Conservation (phyloP, 2,113 vertebrate genomes). For the Candoia aspera region DNA sequence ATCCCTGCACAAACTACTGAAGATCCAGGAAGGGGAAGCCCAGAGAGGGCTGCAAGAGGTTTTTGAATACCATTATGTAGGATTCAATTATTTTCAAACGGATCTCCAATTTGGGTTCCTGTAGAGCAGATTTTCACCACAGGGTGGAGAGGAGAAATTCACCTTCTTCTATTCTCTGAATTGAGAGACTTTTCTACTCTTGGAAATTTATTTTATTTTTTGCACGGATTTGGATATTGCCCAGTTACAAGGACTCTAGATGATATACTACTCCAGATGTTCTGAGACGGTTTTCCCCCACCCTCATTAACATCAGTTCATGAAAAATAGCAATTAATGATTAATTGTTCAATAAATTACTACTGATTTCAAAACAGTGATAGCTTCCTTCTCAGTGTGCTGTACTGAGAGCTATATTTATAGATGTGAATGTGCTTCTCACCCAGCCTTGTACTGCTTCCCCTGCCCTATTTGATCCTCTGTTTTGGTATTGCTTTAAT, state of each 20-base stretch:
- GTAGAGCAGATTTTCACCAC: not conserved
- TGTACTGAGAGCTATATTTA: not conserved
- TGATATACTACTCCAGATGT: not conserved
- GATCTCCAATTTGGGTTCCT: not conserved
- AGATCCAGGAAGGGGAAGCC: not conserved
- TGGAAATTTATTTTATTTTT: not conserved
- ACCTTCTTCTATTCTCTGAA: not conserved
- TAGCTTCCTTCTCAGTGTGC: not conserved
- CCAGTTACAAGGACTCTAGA: not conserved
- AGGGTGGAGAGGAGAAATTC: not conserved
- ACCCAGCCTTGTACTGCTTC: not conserved
- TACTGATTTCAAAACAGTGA: not conserved
- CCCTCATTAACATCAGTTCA: not conserved
- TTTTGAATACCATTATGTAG: not conserved
- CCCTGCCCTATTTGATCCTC: not conserved
- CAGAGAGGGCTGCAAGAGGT: not conserved
- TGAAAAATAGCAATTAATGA: not conserved
- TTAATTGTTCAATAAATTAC: not conserved
- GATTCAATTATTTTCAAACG: not conserved
- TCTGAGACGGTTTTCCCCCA: not conserved
- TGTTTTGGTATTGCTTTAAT: not conserved
- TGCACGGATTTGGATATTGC: not conserved
- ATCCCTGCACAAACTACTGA: not conserved
- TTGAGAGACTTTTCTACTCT: not conserved
- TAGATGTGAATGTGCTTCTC: not conserved